A percentile compares a stretch with the other conserved stretches of the same genome.
phyloP scores from a whole-genome alignment of 2,797 vertebrate genomes.

The Pygocentrus nattereri region DNA sequence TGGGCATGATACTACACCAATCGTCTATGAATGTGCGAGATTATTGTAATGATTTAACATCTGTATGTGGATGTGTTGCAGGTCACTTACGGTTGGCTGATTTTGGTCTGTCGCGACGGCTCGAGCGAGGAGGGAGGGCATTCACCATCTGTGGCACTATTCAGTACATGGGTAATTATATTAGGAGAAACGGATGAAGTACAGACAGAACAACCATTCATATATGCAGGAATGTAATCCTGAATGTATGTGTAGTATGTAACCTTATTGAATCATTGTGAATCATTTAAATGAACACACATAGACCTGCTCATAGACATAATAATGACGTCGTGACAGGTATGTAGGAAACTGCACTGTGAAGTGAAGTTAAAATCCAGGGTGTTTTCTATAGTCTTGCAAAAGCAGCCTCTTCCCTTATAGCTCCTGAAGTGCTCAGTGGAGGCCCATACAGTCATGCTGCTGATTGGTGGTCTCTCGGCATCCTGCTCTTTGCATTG shows the following conservation, averaged over 20 bases:
- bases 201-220: constrained; percentile 8
- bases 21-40: background rate
- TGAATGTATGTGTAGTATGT: background rate
- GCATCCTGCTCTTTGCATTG: constrained; percentile 87
- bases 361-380: background rate
- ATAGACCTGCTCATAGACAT: background rate
- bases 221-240: background rate
- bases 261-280: background rate
- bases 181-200: constrained; percentile 31
- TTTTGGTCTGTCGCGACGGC: constrained; percentile 86
- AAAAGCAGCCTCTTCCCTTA: constrained; percentile 23
- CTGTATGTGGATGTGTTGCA: constrained; percentile 58
- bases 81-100: constrained; percentile 92
- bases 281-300: background rate
- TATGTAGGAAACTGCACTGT: background rate
- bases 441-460: constrained; percentile 93
- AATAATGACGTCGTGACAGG: background rate
- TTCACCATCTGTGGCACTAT: constrained; percentile 93
- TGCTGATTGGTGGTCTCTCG: constrained; percentile 94
- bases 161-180: constrained; percentile 91
- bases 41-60: background rate
- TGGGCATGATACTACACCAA: background rate
- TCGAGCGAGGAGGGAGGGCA: constrained; percentile 81
- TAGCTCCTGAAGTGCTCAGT: constrained; percentile 91
- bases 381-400: background rate